Evolutionary conservation across 1,140 invertebrate species (phyloP).

Genomic region (Leptoteleia sp.): DNA sequence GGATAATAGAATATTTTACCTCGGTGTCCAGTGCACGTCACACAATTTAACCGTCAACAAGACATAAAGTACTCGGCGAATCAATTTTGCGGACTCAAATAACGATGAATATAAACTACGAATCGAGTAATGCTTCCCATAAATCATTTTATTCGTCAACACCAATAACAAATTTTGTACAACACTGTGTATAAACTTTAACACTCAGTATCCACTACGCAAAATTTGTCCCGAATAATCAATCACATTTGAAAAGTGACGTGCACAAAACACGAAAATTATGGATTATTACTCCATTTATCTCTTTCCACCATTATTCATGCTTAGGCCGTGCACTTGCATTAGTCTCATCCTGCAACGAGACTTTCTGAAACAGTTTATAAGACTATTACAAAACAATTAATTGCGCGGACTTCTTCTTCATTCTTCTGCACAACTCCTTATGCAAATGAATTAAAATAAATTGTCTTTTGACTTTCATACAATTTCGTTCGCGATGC

Average conservation of each 20-base stretch:
- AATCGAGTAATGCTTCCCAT: not conserved
- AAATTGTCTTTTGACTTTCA: too few species aligned
- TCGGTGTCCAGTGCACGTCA: constrained; percentile 26
- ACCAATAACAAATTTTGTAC: not conserved
- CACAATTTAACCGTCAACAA: not conserved
- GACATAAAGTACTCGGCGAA: too few species aligned
- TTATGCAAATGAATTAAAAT: too few species aligned
- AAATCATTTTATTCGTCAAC: constrained; percentile 1
- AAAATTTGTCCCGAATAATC: not conserved
- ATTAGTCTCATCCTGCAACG: constrained; percentile 32
- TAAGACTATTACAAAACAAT: constrained; percentile 45
- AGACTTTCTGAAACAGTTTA: constrained; percentile 50
- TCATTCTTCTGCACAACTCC: too few species aligned
- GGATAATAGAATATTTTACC: constrained; percentile 36
- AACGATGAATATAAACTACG: constrained; percentile 10
- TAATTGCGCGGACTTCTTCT: constrained; percentile 14
- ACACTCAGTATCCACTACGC: not conserved
- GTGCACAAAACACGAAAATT: constrained; percentile 35
- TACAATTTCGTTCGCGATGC: too few species aligned
- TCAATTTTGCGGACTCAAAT: too few species aligned
- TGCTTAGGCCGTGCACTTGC: constrained; percentile 64
- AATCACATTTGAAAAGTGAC: constrained; percentile 8
- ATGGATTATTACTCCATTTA: constrained; percentile 33
- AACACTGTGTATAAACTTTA: constrained; percentile 13
- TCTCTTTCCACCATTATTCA: constrained; percentile 48